A percentile compares a stretch with the other conserved stretches of the same genome.
These are phyloP conservation scores for Eublepharis macularius DNA, from an alignment of 2,113 vertebrate genomes.

Conservation along the genomic window DNA sequence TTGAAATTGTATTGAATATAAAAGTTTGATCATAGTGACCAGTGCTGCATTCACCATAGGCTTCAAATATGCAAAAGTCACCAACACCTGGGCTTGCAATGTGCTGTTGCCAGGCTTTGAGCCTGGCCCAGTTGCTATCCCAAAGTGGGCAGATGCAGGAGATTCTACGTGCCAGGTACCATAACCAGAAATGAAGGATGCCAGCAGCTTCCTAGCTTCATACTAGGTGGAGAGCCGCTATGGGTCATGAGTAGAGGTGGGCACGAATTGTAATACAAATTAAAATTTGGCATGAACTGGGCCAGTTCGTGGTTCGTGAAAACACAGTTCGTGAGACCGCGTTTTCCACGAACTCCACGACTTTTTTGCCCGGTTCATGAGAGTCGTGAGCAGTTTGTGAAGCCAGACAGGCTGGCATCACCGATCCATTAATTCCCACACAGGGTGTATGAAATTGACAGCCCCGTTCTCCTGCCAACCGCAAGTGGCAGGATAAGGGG, in stretches of 20 bases:
- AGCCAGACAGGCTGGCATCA: too few relatives aligned
- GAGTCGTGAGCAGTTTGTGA: too few relatives aligned
- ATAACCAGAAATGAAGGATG: neutral
- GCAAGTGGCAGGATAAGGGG: too few relatives aligned
- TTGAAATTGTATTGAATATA: slow-evolving; percentile 75
- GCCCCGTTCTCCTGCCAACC: too few relatives aligned
- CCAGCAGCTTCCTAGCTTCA: neutral
- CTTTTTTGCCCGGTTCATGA: too few relatives aligned
- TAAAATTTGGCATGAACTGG: too few relatives aligned
- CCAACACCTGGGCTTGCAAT: slow-evolving; percentile 8
- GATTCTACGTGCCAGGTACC: slow-evolving; percentile 31
- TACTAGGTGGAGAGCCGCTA: neutral
- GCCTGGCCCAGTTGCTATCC: slow-evolving; percentile 21
- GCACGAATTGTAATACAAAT: too few relatives aligned
- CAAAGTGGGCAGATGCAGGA: accelerated
- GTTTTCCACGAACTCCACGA: too few relatives aligned
- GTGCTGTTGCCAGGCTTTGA: slow-evolving; percentile 14
- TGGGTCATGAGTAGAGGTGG: neutral
- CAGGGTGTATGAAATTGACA: too few relatives aligned
- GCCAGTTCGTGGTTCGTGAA: too few relatives aligned
- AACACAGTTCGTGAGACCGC: too few relatives aligned
- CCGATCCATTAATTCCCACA: too few relatives aligned
- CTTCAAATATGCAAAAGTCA: slow-evolving; percentile 74
- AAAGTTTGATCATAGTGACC: slow-evolving; percentile 65
- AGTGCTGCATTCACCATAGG: slow-evolving; percentile 68